Conservation (phyloP, 2,113 vertebrate genomes). For the Ginglymostoma cirratum region DNA sequence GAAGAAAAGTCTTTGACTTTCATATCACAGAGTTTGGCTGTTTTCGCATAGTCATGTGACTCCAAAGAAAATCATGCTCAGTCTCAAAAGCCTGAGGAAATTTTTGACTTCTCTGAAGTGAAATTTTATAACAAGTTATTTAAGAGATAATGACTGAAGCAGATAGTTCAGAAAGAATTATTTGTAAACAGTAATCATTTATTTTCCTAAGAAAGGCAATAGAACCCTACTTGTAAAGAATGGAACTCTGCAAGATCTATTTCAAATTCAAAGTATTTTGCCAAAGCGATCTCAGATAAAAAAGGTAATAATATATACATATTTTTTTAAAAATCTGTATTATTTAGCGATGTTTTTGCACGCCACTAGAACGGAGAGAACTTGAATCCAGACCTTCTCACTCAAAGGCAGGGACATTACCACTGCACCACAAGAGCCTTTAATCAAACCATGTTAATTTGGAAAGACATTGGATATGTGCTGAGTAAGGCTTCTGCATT, state of each 20-base stretch:
- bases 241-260: background rate
- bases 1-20: background rate
- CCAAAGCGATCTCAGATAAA: background rate
- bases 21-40: background rate
- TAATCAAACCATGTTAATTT: too few species aligned
- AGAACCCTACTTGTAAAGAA: background rate
- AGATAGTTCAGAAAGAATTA: background rate
- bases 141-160: background rate
- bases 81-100: background rate
- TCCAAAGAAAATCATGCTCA: background rate
- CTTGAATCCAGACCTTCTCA: too few species aligned
- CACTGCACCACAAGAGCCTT: too few species aligned
- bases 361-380: too few species aligned
- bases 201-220: background rate
- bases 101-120: background rate
- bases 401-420: too few species aligned
- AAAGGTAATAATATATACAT: background rate
- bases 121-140: background rate
- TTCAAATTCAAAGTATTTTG: background rate
- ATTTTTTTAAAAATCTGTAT: too few species aligned
- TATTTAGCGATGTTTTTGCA: too few species aligned
- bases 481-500: background rate
- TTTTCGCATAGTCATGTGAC: background rate
- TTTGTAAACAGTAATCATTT: background rate
- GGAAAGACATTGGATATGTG: background rate